Evolutionary conservation across 2,888 invertebrate species (phyloP), one percentile per base, ranked within the genome.

Genomic region (Arge pagana): DNA sequence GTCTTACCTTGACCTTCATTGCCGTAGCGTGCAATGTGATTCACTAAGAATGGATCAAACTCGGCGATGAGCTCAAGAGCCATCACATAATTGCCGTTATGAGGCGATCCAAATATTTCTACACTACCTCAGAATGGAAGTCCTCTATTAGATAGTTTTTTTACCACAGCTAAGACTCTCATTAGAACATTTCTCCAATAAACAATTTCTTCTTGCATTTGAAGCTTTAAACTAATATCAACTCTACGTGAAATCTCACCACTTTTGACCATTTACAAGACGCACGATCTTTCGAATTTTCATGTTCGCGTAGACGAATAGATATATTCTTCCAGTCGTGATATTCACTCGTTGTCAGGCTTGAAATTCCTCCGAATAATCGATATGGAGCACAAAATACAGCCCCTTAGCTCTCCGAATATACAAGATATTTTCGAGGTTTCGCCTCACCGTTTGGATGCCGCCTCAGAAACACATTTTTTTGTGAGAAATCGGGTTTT

Each of bases 1-100:
- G 50, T 48, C 13, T 54, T 23, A n/a, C 63, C 63, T 51, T 49
- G 56, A 15, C 61, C 62, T 45, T 19, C 36, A 57, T 63, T 66
- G n/a, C 57, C 63, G 54, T 66, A 55, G 35, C 59, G 58, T 50
- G 53, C 28, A 35, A 52, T 52, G 23, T 48, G 51, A 19, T 52
- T 48, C 8, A 26, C 48, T 48, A 52, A 48, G 13, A 48, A 37
- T 28, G 36, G 21, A 52, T 52, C 52, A 45, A 52, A 50, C 21
- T 40, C 19, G 8, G 33, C 42, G 4, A 52, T 45, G 19, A 52
- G 33, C 43, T 45, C 45, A 28, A 52, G 42, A 21, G 52, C 52
- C 43, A 43, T 52, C 30, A 52, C 21, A 28, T 39, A 48, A 52
- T 52, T 48, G 19, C 40, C 52, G 39, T 52, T 39, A 37, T 50